phyloP scores from a whole-genome alignment of 2,888 invertebrate genomes.

The Plagodis pulveraria region DNA sequence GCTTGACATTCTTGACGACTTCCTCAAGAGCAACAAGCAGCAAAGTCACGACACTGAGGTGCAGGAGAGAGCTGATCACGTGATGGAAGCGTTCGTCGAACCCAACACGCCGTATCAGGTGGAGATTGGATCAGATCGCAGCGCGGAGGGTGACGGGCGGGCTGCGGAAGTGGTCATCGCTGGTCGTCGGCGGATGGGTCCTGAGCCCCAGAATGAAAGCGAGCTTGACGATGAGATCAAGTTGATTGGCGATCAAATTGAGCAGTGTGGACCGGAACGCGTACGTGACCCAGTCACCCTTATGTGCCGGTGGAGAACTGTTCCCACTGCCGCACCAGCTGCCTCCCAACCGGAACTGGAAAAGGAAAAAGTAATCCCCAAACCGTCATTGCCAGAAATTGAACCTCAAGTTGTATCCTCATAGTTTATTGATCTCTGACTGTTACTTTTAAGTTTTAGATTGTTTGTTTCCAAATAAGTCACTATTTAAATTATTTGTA shows the following conservation, averaged over 20 bases:
- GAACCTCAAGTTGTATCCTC: slow-evolving; percentile 60
- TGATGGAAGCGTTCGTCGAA: slow-evolving; percentile 85
- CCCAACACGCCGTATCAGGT: slow-evolving; percentile 89
- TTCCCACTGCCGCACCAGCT: neutral
- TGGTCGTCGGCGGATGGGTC: slow-evolving; percentile 57
- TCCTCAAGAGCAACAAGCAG: slow-evolving; percentile 35
- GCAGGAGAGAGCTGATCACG: slow-evolving; percentile 72
- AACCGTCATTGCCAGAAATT: slow-evolving; percentile 21
- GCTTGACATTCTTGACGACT: slow-evolving; percentile 45
- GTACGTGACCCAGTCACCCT: slow-evolving; percentile 88
- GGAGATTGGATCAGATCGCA: slow-evolving; percentile 80
- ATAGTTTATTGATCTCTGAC: slow-evolving; percentile 55
- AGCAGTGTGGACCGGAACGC: slow-evolving; percentile 91
- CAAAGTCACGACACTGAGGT: slow-evolving; percentile 41
- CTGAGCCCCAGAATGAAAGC: slow-evolving; percentile 50
- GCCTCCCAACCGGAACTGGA: slow-evolving; percentile 7
- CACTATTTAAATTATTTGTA: slow-evolving; percentile 36
- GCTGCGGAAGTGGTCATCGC: slow-evolving; percentile 72
- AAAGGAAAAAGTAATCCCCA: slow-evolving; percentile 18
- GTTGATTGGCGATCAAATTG: slow-evolving; percentile 86
- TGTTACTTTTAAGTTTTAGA: slow-evolving; percentile 52
- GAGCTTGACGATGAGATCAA: slow-evolving; percentile 69
- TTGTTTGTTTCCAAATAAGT: slow-evolving; percentile 40
- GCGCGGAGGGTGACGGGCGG: slow-evolving; percentile 55
- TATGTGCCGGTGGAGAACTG: slow-evolving; percentile 65